phyloP scores from a whole-genome alignment of 2,888 invertebrate genomes.

The Pyrochroa serraticornis region DNA sequence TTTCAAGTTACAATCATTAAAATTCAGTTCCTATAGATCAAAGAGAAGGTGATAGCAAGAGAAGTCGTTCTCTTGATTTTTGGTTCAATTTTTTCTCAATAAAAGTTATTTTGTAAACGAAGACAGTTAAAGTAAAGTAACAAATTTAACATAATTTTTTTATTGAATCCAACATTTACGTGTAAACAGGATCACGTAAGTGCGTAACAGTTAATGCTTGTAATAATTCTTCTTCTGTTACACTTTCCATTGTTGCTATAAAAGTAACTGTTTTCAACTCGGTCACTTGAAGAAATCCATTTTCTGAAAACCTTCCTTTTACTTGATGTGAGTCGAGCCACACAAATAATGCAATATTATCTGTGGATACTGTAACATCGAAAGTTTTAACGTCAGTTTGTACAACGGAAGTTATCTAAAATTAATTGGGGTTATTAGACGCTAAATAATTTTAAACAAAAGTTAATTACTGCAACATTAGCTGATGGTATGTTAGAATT shows the following conservation, averaged over 20 bases:
- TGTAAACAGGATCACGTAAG: slow-evolving; percentile 33
- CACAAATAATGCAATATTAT: slow-evolving; percentile 69
- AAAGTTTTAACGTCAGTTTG: slow-evolving; percentile 36
- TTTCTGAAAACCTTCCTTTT: slow-evolving; percentile 74
- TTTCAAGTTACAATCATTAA: too few relatives aligned
- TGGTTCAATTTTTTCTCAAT: too few relatives aligned
- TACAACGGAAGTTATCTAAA: slow-evolving; percentile 24
- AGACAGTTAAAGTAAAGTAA: too few relatives aligned
- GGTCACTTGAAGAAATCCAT: slow-evolving; percentile 66
- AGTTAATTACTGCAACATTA: slow-evolving; percentile 52
- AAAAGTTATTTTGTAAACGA: too few relatives aligned
- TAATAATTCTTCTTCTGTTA: slow-evolving; percentile 37
- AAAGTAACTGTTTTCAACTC: slow-evolving; percentile 43
- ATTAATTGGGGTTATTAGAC: not conserved
- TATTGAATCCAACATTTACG: too few relatives aligned
- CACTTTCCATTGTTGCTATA: slow-evolving; percentile 32
- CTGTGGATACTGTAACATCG: slow-evolving; percentile 57
- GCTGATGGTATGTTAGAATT: slow-evolving; percentile 61
- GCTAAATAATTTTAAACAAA: not conserved
- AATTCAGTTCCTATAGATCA: too few relatives aligned
- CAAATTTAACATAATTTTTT: too few relatives aligned
- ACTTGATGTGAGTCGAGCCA: slow-evolving; percentile 67
- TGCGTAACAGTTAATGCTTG: slow-evolving; percentile 46
- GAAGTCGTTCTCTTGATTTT: too few relatives aligned
- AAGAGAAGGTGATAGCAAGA: too few relatives aligned